phyloP scores from a whole-genome alignment of 1,140 invertebrate genomes.

The Drosophila kanapiae region DNA sequence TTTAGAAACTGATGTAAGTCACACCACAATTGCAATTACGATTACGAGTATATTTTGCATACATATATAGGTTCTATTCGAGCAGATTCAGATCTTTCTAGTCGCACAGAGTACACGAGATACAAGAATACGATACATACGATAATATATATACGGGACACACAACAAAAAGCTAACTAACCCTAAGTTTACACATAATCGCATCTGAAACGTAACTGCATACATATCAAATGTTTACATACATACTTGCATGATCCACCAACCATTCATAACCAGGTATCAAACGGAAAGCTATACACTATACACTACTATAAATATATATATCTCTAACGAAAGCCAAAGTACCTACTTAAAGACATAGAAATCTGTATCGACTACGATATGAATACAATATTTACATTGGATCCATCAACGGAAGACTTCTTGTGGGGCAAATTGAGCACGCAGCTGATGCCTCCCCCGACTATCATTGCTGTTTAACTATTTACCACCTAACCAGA shows the following conservation, averaged over 20 bases:
- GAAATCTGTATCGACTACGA: constrained; percentile 65
- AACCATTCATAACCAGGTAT: constrained; percentile 51
- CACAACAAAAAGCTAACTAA: constrained; percentile 26
- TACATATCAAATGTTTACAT: constrained; percentile 79
- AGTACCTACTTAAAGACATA: constrained; percentile 79
- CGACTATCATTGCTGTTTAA: constrained; percentile 64
- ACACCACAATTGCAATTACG: constrained; percentile 48
- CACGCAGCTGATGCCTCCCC: constrained; percentile 31
- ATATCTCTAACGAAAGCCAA: constrained; percentile 75
- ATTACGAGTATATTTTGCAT: constrained; percentile 73
- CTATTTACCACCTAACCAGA: constrained; percentile 60
- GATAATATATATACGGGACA: constrained; percentile 8
- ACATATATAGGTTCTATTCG: constrained; percentile 46
- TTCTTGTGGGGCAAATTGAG: constrained; percentile 43
- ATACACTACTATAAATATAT: constrained; percentile 45
- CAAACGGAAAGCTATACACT: constrained; percentile 39
- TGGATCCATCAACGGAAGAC: constrained; percentile 52
- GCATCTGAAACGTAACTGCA: constrained; percentile 76
- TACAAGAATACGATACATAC: constrained; percentile 7
- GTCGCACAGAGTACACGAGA: constrained; percentile 38
- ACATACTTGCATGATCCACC: constrained; percentile 63
- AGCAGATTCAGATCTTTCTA: constrained; percentile 34
- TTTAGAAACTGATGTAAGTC: constrained; percentile 66
- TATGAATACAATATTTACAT: constrained; percentile 56
- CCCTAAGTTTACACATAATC: constrained; percentile 50